Evolutionary conservation across 2,888 invertebrate genomes (phyloP), one percentile per base, ranked within the genome.

Genomic region (Hydrotaea cyrtoneurina): DNA sequence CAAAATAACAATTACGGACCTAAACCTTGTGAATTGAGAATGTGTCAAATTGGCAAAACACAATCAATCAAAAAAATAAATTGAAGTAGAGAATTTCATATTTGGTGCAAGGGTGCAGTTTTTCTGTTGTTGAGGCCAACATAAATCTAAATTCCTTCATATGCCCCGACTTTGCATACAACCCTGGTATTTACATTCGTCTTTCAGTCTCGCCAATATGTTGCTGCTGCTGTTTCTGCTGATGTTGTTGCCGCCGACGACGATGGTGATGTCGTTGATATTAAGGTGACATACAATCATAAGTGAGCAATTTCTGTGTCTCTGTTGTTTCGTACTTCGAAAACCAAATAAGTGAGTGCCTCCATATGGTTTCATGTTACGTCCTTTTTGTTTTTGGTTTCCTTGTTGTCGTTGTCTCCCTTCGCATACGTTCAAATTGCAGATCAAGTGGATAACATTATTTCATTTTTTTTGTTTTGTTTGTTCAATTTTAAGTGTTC

Each of bases 241-340:
- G n/a, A n/a, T n/a, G n/a, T n/a, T n/a, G n/a, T n/a, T n/a, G 21
- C n/a, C 5, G 39, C 71, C 31, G 50, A 78, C 17, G 59, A 59
- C 26, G 57, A 15, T 57, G 62, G 59, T 74, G 77, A 78, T 78
- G 78, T 72, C 78, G 77, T 83, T 80, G 75, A 71, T 80, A 78
- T 80, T 80, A 64, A 80, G 80, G 83, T 86, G 85, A 80, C 83
- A 85, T 59, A 78, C 80, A 83, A 75, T 83, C 75, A 78, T 85
- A 80, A 82, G 83, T 85, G 80, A 85, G 80, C 85, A 86, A 78
- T 83, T 84, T 75, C 39, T 78, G 77, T 59, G 50, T 73, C 50
- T 26, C 50, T 83, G 15, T 55, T 43, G 72, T 57, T 69, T 59
- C 26, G 36, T 19, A 39, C 21, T 23, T 50, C 19, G 2, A 50